phyloP scores from a whole-genome alignment of 2,888 invertebrate genomes.

The Rosalia funebris region DNA sequence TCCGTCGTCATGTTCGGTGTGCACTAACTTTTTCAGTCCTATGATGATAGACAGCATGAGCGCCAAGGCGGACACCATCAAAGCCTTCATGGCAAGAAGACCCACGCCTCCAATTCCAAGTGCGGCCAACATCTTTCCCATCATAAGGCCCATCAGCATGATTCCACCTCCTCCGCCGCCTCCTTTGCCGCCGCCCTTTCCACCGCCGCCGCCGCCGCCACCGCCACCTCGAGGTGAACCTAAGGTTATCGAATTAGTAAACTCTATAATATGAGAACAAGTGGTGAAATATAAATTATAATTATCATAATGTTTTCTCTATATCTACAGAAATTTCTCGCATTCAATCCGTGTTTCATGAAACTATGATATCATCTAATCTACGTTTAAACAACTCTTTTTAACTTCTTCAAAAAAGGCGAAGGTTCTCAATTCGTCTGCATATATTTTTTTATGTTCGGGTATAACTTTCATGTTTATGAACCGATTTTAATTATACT shows the following conservation, averaged over 20 bases:
- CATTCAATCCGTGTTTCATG: no score
- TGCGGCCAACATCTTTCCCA: constrained; percentile 81
- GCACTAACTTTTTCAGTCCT: constrained; percentile 77
- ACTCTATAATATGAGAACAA: no score
- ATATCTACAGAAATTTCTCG: no score
- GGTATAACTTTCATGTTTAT: no score
- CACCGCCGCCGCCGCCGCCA: constrained; percentile 66
- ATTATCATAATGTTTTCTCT: no score
- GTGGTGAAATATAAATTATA: no score
- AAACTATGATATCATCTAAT: no score
- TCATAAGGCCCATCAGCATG: constrained; percentile 75
- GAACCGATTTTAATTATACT: no score
- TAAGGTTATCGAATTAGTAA: constrained; percentile 49
- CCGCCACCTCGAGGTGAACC: constrained; percentile 68
- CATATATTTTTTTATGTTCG: no score
- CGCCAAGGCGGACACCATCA: constrained; percentile 74
- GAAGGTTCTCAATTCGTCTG: no score
- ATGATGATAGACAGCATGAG: constrained; percentile 80
- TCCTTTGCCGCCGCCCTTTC: constrained; percentile 59
- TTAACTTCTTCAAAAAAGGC: no score
- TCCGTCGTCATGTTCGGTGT: constrained; percentile 65
- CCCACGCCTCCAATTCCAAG: constrained; percentile 80
- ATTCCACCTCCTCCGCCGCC: constrained; percentile 68
- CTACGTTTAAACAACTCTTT: no score
- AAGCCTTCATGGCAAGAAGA: constrained; percentile 78